Evolutionary conservation across 2,113 vertebrate species (phyloP), one percentile per base, ranked within the genome.

Genomic region (Scomber japonicus): DNA sequence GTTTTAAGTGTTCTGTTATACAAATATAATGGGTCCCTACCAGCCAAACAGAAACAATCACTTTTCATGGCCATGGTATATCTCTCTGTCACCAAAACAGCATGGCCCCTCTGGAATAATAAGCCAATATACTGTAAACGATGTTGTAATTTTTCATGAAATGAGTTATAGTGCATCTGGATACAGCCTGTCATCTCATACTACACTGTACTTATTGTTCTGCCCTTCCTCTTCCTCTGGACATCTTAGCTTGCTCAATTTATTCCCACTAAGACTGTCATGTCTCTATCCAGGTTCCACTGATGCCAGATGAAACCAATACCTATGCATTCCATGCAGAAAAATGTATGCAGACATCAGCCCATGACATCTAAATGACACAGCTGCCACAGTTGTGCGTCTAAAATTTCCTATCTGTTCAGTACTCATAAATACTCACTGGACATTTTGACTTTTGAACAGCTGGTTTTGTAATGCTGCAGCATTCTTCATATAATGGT

Each of bases 371-470:
- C 75, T 84, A 88, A 89, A 94, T 93, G 91, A 95, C 89, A 92
- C 94, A 94, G 94, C 92, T 95, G 93, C 93, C 91, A 89, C 88
- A 92, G 89, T 93, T 85, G 83, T 78, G 90, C 93, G 83, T 93
- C 95, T 95, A 88, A 74, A 87, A 88, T 95, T 93, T 95, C 95
- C 75, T 77, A 88, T 92, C 87, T 79, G 86, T 89, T 85, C 49
- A 90, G 89, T 76, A 73, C 76, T 87, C 92, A 92, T 93, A 95
- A 94, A 95, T 95, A 91, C 84, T 88, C 64, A 21, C 30, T 51
- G 81, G 93, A 94, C 93, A 88, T 85, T 93, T 92, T 85, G 93
- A 92, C 88, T 83, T 86, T 86, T 64, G 79, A 89, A 90, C 95
- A 95, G 94, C 92, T 95, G 95, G 90, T 95, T 95, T 94, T 93